Evolutionary conservation across 1,140 invertebrate species (phyloP).

Genomic region (Rhynchophorus ferrugineus): DNA sequence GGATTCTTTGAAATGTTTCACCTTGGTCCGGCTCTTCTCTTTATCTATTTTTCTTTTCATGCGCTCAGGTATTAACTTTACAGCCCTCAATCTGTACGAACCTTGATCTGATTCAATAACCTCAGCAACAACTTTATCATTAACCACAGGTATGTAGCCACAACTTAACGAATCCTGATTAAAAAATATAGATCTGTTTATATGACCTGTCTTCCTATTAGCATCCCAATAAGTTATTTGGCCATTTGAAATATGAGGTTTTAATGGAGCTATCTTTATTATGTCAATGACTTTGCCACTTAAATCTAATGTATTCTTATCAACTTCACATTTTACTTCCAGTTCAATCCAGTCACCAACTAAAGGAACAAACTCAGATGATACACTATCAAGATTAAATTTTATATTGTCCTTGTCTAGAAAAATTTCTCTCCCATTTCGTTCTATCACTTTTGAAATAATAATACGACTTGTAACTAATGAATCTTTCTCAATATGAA

Average conservation of each 20-base stretch:
- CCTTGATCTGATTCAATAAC: conserved; percentile 62
- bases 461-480: conserved; percentile 29
- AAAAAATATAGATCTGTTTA: conserved; percentile 51
- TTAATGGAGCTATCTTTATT: conserved; percentile 46
- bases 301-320: conserved; percentile 44
- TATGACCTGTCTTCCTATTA: conserved; percentile 40
- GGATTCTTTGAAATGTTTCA: conserved; percentile 20
- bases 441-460: conserved; percentile 30
- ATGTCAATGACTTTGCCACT: conserved; percentile 51
- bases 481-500: conserved; percentile 14
- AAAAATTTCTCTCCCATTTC: conserved; percentile 26
- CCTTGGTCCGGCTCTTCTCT: conserved; percentile 10
- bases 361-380: conserved; percentile 45
- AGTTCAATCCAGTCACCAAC: conserved; percentile 58
- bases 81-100: conserved; percentile 50
- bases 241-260: conserved; percentile 45
- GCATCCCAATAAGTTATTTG: conserved; percentile 48
- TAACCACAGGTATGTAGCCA: conserved; percentile 47
- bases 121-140: conserved; percentile 52
- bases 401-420: conserved; percentile 27
- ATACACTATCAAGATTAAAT: conserved; percentile 33
- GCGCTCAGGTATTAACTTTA: conserved; percentile 43
- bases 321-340: conserved; percentile 48
- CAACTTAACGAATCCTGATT: conserved; percentile 43
- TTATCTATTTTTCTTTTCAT: conserved; percentile 26